Evolutionary conservation across 2,888 invertebrate species (phyloP).

Genomic region (Eilema depressum): DNA sequence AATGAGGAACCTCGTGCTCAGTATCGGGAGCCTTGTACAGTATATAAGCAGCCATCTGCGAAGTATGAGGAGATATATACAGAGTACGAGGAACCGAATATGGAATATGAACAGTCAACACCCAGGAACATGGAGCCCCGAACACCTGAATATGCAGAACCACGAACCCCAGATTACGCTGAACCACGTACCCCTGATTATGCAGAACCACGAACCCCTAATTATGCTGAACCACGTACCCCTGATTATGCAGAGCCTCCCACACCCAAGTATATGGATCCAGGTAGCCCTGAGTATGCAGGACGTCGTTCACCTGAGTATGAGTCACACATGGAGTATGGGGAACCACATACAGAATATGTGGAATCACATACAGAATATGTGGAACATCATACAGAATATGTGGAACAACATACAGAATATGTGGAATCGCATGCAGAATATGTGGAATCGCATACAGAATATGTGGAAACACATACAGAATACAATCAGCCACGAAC

Average conservation of each 20-base stretch:
- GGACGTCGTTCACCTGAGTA: constrained; percentile 8
- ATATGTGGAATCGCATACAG: constrained; percentile 11
- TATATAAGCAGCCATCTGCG: constrained; percentile 5
- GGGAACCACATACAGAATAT: constrained; percentile 11
- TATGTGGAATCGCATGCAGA: constrained; percentile 9
- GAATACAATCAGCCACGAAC: constrained; percentile 13
- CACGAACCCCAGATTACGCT: constrained; percentile 9
- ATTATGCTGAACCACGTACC: constrained; percentile 7
- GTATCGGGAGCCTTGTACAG: not conserved
- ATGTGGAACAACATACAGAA: constrained; percentile 5
- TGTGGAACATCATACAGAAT: not conserved
- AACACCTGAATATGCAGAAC: constrained; percentile 51
- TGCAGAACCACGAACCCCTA: constrained; percentile 6
- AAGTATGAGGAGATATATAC: constrained; percentile 1
- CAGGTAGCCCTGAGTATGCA: constrained; percentile 11
- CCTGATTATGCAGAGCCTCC: constrained; percentile 7
- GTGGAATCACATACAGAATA: constrained; percentile 12
- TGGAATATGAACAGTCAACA: constrained; percentile 55
- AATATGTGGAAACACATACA: constrained; percentile 13
- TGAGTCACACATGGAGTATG: constrained; percentile 8
- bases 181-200: constrained; percentile 10
- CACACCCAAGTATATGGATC: constrained; percentile 54
- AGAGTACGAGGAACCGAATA: constrained; percentile 10
- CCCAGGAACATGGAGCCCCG: constrained; percentile 35
- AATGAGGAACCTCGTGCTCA: not conserved